phyloP scores from a whole-genome alignment of 2,888 invertebrate species.

The Lithodes maja region DNA sequence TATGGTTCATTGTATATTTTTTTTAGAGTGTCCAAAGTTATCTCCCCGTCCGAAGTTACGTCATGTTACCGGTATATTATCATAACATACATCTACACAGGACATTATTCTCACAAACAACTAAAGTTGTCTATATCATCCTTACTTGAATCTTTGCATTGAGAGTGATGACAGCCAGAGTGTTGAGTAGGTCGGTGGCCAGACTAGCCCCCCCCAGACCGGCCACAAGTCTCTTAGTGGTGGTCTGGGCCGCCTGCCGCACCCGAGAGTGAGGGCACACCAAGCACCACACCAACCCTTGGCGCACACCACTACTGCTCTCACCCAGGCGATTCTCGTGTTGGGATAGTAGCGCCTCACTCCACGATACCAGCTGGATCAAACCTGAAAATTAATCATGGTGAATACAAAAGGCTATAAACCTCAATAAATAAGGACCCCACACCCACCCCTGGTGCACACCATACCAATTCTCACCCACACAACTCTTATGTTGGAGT shows the following conservation, averaged over 20 bases:
- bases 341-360: constrained; percentile 54
- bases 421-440: too few relatives aligned
- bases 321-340: constrained; percentile 38
- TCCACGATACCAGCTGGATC: constrained; percentile 56
- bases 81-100: too few relatives aligned
- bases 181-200: constrained; percentile 48
- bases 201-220: constrained; percentile 58
- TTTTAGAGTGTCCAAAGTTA: too few relatives aligned
- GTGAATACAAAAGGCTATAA: too few relatives aligned
- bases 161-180: constrained; percentile 40
- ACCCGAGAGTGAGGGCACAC: constrained; percentile 62
- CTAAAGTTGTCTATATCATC: neutral
- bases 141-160: constrained; percentile 50
- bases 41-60: too few relatives aligned
- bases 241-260: constrained; percentile 53
- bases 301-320: constrained; percentile 28
- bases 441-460: too few relatives aligned
- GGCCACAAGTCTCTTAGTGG: constrained; percentile 55
- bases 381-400: constrained; percentile 40
- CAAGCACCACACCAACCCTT: constrained; percentile 59
- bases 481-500: too few relatives aligned
- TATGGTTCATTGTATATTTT: too few relatives aligned
- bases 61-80: too few relatives aligned
- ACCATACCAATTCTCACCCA: too few relatives aligned
- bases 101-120: neutral